Evolutionary conservation across 2,113 vertebrate genomes (phyloP), one percentile per base, ranked within the genome.

Genomic region (Otus sunia): DNA sequence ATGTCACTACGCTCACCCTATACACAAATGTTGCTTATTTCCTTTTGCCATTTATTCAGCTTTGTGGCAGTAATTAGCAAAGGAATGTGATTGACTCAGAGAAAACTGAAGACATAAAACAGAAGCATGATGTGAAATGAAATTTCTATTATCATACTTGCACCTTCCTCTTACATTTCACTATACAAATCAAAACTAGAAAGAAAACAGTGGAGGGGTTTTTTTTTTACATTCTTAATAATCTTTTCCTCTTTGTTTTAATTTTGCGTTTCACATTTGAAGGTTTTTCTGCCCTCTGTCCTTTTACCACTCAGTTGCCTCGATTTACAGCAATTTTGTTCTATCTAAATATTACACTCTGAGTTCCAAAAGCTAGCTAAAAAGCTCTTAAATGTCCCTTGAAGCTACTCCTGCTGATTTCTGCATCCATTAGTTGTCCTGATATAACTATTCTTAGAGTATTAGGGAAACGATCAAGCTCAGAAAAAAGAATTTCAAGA

Each of bases 41-140:
- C 21, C 68, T 34, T 82, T 86, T 95, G 88, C 75, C 34, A 74
- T 90, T 95, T 96, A 81, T 74, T 92, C 67, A 74, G 64, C 43
- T 81, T 93, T 64, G 39, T 56, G 64, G 64, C 34, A 94, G 75
- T 91, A 92, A 94, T 96, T 96, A 94, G 49, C 63, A 90, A 77
- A 86, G 63, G 36, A 62, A 43, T 77, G 86, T 84, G 72, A 71
- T 18, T 81, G 81, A 90, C 63, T 93, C n/a, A 23, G 34, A 82
- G 45, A 83, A 83, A 88, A 73, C 58, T 34, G 56, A 93, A 94
- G 60, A 56, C 32, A 92, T 60, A 56, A 91, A 93, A 49, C 25
- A 34, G 15, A 30, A 94, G 34, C 36, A 84, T 6, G 32, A 86
- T 78, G 30, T 59, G 39, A 93, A 92, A 84, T n/a, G 4, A 60